Evolutionary conservation across 2,113 vertebrate genomes (phyloP), one percentile per base, ranked within the genome.

Genomic region (Pristiophorus japonicus): DNA sequence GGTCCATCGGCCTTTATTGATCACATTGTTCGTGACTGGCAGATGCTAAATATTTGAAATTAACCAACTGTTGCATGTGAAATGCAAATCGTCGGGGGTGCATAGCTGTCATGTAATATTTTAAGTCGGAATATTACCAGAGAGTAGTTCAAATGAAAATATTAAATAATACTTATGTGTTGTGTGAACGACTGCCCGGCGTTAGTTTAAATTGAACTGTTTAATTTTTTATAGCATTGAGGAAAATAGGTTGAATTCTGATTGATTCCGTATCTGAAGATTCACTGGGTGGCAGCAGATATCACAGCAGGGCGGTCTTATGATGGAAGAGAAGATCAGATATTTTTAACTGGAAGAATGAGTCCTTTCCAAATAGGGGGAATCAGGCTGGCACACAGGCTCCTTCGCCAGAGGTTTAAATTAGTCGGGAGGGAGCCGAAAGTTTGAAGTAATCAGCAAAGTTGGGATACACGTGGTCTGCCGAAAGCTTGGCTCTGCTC

Each of bases 301-400:
- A 51, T 30, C 92, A 94, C 38, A 0, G 45, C 27, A 5, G 38
- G 27, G 4, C 10, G 42, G 27, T 67, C 93, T 51, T 70, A 42
- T 45, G 66, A 47, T 30, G 66, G 38, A 94, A 73, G 22, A 67
- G 38, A 70, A 67, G 38, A 70, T 94, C 65, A 70, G 65, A 94
- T 94, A 94, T 94, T 94, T 94, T 94, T 94, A 94, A 94, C 93
- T 94, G 93, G 91, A 65, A 38, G 91, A 6, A 51, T 94, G 14
- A 70, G 4, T 45, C 24, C 42, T 47, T 55, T 27, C 93, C 93
- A 94, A 70, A 94, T 73, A 73, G 45, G 93, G 93, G 42, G 24
- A 66, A 67, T 94, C 65, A 38, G 63, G 18, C 91, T 20, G n/a
- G 0, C 38, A 12, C 1, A 0, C 16, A 70, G 8, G 27, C 92